Evolutionary conservation across 2,888 invertebrate genomes (phyloP).

Genomic region (Xylophagus ater): DNA sequence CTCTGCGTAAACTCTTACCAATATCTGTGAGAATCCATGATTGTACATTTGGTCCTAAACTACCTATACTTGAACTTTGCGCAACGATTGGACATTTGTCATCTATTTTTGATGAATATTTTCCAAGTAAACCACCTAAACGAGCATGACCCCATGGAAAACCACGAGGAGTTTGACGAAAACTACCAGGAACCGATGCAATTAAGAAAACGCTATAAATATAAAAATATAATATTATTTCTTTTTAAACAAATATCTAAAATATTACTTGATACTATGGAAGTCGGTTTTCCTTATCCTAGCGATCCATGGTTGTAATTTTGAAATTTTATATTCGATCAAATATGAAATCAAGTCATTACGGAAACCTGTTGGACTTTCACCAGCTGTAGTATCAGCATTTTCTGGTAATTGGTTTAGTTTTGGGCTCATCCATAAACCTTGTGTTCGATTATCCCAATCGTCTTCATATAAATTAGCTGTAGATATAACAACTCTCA

Average conservation of each 20-base stretch:
- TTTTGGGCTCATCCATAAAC: slow-evolving; percentile 83
- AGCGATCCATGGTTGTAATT: slow-evolving; percentile 61
- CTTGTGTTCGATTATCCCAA: slow-evolving; percentile 92
- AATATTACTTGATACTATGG: slow-evolving; percentile 59
- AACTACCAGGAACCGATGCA: slow-evolving; percentile 75
- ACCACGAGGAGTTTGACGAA: slow-evolving; percentile 44
- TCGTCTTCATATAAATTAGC: slow-evolving; percentile 86
- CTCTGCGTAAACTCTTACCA: slow-evolving; percentile 48
- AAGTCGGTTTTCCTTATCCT: slow-evolving; percentile 70
- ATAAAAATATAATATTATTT: slow-evolving; percentile 2
- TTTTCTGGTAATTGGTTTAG: slow-evolving; percentile 52
- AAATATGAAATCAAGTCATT: slow-evolving; percentile 65
- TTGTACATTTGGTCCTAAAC: slow-evolving; percentile 57
- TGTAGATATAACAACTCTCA: slow-evolving; percentile 79
- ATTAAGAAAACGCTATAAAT: slow-evolving; percentile 67
- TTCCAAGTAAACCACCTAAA: slow-evolving; percentile 50
- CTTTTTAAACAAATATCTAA: slow-evolving; percentile 2
- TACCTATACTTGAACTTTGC: slow-evolving; percentile 88
- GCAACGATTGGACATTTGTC: slow-evolving; percentile 63
- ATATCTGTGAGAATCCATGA: slow-evolving; percentile 72
- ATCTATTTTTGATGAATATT: slow-evolving; percentile 47
- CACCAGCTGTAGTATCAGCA: slow-evolving; percentile 49
- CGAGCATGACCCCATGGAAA: slow-evolving; percentile 53
- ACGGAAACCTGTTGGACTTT: slow-evolving; percentile 78
- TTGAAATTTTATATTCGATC: slow-evolving; percentile 55